Conservation (phyloP, 2,888 invertebrate genomes). For the Cabera pusaria region DNA sequence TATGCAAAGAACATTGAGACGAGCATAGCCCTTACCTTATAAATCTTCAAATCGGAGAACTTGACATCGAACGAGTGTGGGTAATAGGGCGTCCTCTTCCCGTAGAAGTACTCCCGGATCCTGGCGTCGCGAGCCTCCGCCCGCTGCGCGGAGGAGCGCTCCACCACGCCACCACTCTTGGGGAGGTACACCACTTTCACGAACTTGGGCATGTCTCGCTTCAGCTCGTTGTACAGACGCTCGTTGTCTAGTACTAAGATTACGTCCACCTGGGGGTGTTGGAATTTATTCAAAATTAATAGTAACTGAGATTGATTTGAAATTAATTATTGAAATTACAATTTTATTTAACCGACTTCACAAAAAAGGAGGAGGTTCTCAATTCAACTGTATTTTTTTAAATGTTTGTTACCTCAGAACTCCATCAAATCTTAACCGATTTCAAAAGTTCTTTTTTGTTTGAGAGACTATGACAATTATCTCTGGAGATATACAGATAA, state of each 20-base stretch:
- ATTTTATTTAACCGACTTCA: too few species aligned
- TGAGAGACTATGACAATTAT: too few species aligned
- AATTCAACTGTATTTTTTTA: too few species aligned
- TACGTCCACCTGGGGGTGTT: conserved; percentile 94
- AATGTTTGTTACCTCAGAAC: too few species aligned
- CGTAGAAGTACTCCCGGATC: conserved; percentile 98
- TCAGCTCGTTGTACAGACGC: conserved; percentile 95
- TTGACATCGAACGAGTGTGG: conserved; percentile 98
- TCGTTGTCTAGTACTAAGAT: conserved; percentile 98
- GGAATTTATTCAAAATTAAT: too few species aligned
- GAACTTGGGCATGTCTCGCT: conserved; percentile 95
- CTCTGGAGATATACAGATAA: too few species aligned
- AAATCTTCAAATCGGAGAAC: conserved; percentile 94
- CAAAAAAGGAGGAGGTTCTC: too few species aligned
- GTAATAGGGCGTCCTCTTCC: conserved; percentile 90
- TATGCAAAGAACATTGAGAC: too few species aligned
- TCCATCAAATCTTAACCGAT: too few species aligned
- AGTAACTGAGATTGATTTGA: too few species aligned
- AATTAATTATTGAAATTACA: too few species aligned
- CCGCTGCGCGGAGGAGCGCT: conserved; percentile 88
- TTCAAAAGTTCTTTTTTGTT: too few species aligned
- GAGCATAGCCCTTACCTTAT: conserved; percentile 86
- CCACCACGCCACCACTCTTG: conserved; percentile 98
- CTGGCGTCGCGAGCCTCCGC: conserved; percentile 90
- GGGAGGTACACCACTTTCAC: conserved; percentile 96